A percentile compares a stretch with the other conserved stretches of the same genome.
These are phyloP conservation scores for Drosophila suzukii DNA, from an alignment of 1,140 invertebrate genomes.

Conservation along the genomic window DNA sequence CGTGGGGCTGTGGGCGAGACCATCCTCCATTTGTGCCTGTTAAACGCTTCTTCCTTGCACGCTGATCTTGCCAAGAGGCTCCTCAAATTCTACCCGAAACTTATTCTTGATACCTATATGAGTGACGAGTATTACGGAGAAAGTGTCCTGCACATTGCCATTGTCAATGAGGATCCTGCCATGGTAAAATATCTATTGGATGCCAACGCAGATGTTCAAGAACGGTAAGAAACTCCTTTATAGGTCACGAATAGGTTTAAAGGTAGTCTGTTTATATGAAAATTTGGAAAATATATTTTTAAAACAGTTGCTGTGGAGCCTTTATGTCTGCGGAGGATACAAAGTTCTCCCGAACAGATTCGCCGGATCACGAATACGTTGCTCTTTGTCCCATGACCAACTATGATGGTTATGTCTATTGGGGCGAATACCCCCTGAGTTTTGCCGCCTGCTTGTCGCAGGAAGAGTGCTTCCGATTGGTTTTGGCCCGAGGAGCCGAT, in stretches of 20 bases:
- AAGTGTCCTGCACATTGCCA: constrained; percentile 97
- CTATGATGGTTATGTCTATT: constrained; percentile 99
- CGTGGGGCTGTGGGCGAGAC: constrained; percentile 98
- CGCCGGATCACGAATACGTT: constrained; percentile 96
- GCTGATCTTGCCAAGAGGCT: constrained; percentile 96
- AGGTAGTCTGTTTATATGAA: no score
- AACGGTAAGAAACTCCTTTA: constrained; percentile 85
- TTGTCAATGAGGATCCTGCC: constrained; percentile 98
- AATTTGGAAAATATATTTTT: no score
- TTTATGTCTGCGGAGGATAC: constrained; percentile 99
- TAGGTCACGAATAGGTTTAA: no score
- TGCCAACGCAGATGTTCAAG: constrained; percentile 95
- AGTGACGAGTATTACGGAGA: constrained; percentile 98
- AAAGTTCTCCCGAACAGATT: constrained; percentile 94
- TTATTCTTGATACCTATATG: constrained; percentile 98
- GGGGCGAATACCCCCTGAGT: constrained; percentile 98
- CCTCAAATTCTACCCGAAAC: constrained; percentile 95
- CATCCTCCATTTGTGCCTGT: constrained; percentile 95
- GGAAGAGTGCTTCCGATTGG: constrained; percentile 97
- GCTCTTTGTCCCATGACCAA: constrained; percentile 94
- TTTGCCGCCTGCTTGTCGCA: constrained; percentile 98
- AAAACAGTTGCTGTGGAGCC: constrained; percentile 91
- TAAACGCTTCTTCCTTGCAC: constrained; percentile 95
- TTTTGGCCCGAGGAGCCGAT: constrained; percentile 97
- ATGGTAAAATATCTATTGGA: constrained; percentile 98